phyloP scores from a whole-genome alignment of 2,113 vertebrate genomes.

The Centrocercus urophasianus region DNA sequence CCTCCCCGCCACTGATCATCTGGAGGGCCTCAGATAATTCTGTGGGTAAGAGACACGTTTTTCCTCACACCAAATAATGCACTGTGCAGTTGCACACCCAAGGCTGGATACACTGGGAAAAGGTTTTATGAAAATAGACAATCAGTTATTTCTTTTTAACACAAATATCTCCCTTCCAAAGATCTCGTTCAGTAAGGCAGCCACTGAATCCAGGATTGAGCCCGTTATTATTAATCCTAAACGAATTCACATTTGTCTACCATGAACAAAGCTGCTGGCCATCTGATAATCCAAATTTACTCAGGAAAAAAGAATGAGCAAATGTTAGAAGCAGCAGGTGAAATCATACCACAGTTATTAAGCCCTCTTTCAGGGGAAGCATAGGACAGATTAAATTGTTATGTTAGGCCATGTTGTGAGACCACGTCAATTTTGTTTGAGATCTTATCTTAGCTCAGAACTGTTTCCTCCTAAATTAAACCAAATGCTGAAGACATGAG shows the following conservation, averaged over 20 bases:
- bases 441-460: conserved; percentile 68
- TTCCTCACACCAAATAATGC: conserved; percentile 44
- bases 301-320: conserved; percentile 55
- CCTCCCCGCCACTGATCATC: neutral
- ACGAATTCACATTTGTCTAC: conserved; percentile 52
- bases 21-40: neutral
- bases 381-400: conserved; percentile 68
- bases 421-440: conserved; percentile 57
- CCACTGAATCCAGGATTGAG: conserved; percentile 27
- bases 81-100: neutral
- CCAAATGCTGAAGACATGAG: conserved; percentile 60
- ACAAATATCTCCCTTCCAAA: conserved; percentile 50
- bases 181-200: conserved; percentile 5
- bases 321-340: conserved; percentile 62
- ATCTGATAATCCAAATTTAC: conserved; percentile 65
- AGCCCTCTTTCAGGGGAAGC: conserved; percentile 49
- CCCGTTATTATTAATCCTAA: conserved; percentile 40
- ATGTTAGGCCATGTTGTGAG: conserved; percentile 69
- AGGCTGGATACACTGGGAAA: neutral
- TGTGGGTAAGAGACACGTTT: conserved; percentile 65
- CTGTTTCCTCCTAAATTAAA: conserved; percentile 68
- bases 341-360: conserved; percentile 55
- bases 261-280: conserved; percentile 31
- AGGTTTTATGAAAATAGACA: neutral
- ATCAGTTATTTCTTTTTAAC: conserved; percentile 35